A percentile compares a stretch with the other conserved stretches of the same genome.
phyloP scores from a whole-genome alignment of 2,113 vertebrate species.

The Bufo bufo region DNA sequence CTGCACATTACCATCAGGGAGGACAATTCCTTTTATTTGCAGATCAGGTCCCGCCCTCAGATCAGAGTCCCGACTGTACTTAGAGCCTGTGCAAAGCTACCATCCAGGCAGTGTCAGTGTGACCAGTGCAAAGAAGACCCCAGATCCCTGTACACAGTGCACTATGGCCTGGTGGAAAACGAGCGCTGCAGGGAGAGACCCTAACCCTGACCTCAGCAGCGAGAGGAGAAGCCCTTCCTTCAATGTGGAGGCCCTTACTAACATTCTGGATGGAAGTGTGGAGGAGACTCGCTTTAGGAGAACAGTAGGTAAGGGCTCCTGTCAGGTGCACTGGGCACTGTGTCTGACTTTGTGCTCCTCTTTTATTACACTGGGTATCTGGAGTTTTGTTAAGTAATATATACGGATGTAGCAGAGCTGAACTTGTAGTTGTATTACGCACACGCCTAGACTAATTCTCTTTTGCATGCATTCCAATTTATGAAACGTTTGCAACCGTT shows the following conservation, averaged over 20 bases:
- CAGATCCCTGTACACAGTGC: neutral
- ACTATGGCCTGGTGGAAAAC: conserved; percentile 63
- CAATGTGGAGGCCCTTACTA: conserved; percentile 69
- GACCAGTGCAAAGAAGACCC: neutral
- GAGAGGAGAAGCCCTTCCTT: conserved; percentile 70
- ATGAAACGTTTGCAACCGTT: too few species aligned
- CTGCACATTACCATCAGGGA: neutral
- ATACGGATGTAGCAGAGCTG: neutral
- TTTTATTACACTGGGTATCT: neutral
- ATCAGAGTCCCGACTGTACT: conserved; percentile 4
- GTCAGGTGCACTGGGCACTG: neutral
- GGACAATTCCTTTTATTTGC: neutral
- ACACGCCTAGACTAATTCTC: too few species aligned
- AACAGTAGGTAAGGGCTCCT: conserved; percentile 69
- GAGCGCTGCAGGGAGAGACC: neutral
- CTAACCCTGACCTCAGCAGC: conserved; percentile 69
- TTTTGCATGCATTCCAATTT: too few species aligned
- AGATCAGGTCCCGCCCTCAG: neutral
- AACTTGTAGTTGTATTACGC: neutral
- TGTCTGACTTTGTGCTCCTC: neutral
- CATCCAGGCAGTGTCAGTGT: neutral
- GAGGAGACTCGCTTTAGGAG: conserved; percentile 66
- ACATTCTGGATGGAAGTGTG: conserved; percentile 62
- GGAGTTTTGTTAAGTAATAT: too few species aligned
- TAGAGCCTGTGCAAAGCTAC: neutral